Evolutionary conservation across 2,888 invertebrate species (phyloP).

Genomic region (Drosophila fungiperda): DNA sequence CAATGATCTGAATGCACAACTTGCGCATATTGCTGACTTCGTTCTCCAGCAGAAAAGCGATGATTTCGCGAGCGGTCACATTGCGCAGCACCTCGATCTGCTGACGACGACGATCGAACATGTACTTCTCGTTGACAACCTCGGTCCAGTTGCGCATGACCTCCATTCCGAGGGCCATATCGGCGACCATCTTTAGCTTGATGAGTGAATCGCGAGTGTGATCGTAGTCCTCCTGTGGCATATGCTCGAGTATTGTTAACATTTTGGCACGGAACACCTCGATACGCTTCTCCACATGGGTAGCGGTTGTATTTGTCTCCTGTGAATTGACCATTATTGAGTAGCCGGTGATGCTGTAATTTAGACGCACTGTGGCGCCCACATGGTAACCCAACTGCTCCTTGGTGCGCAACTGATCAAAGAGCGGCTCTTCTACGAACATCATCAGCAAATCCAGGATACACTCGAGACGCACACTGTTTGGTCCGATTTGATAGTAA

Average conservation of each 20-base stretch:
- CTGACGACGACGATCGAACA: constrained; percentile 90
- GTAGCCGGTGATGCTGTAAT: constrained; percentile 92
- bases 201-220: constrained; percentile 89
- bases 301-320: constrained; percentile 89
- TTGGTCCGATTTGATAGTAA: constrained; percentile 92
- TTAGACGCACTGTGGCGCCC: constrained; percentile 89
- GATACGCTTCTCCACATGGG: constrained; percentile 90
- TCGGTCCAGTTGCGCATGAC: constrained; percentile 92
- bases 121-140: constrained; percentile 89
- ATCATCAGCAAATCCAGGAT: constrained; percentile 92
- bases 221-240: constrained; percentile 87
- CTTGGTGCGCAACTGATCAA: constrained; percentile 93
- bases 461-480: constrained; percentile 87
- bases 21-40: constrained; percentile 82
- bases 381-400: constrained; percentile 96
- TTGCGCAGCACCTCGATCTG: constrained; percentile 87
- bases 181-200: constrained; percentile 91
- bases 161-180: constrained; percentile 92
- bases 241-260: constrained; percentile 87
- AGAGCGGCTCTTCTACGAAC: constrained; percentile 94
- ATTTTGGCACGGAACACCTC: constrained; percentile 90
- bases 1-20: constrained; percentile 84
- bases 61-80: constrained; percentile 78
- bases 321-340: constrained; percentile 92
- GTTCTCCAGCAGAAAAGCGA: constrained; percentile 80